Conservation (phyloP, 2,888 invertebrate genomes). For the Tetropium fuscum region DNA sequence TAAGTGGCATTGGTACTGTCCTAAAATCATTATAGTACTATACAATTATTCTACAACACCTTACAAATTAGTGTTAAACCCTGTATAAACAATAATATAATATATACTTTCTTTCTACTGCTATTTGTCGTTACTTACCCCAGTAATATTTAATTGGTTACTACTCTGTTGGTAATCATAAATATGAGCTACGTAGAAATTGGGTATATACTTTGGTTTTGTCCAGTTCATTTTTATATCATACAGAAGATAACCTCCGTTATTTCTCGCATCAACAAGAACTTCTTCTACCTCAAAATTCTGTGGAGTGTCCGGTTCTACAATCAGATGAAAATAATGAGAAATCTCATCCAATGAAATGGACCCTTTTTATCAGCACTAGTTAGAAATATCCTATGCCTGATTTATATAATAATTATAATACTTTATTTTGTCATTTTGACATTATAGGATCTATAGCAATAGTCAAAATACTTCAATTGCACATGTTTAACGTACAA, state of each 20-base stretch:
- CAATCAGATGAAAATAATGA: constrained; percentile 34
- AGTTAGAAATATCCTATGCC: too few relatives aligned
- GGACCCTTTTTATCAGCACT: too few relatives aligned
- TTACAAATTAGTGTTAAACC: too few relatives aligned
- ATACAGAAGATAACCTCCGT: constrained; percentile 47
- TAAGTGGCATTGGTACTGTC: constrained; percentile 53
- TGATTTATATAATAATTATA: too few relatives aligned
- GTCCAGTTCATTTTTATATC: constrained; percentile 68
- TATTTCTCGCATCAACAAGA: constrained; percentile 17
- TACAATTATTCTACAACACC: too few relatives aligned
- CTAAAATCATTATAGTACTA: too few relatives aligned
- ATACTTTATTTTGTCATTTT: not conserved
- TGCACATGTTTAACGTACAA: too few relatives aligned
- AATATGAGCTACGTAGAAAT: constrained; percentile 62
- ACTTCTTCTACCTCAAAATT: constrained; percentile 53
- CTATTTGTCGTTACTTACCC: constrained; percentile 54
- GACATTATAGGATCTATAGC: not conserved
- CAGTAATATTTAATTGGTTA: constrained; percentile 51
- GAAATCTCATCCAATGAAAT: too few relatives aligned
- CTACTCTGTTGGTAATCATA: constrained; percentile 50
- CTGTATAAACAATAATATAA: too few relatives aligned
- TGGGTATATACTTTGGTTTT: constrained; percentile 64
- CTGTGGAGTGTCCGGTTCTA: constrained; percentile 64
- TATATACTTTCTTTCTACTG: not conserved
- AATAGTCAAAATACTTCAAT: too few relatives aligned